Evolutionary conservation across 2,888 invertebrate genomes (phyloP), one percentile per base, ranked within the genome.

Genomic region (Amphipyra tragopoginis): DNA sequence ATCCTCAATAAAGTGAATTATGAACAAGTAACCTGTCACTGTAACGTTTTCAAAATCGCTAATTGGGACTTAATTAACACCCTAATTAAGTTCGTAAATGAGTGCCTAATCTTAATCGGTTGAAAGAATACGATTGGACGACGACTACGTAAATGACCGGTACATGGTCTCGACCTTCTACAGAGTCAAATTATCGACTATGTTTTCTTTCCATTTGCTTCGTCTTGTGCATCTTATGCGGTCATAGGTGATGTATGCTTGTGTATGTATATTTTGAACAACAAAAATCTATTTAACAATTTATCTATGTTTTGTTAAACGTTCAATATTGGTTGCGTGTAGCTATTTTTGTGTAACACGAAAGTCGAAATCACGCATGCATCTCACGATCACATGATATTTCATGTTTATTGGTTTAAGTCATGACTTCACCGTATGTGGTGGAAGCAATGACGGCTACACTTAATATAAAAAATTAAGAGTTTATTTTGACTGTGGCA

Each of bases 371-470:
- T 90, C 91, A 89, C 87, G 89, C 86, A 90, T 86, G 86, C 88
- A 66, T 82, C 80, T 86, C 89, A 90, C 89, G 90, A 87, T 85
- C 86, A 88, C 86, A 84, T 88, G 88, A 91, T 93, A 90, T 92
- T 90, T 93, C 90, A 90, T 86, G 86, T 93, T 94, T 93, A 94
- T 93, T 91, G 90, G 89, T 86, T 89, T 83, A 86, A 88, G 93
- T 92, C 93, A 93, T 93, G 93, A 91, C 90, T 93, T 90, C 92
- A 86, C 91, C 81, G 84, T 91, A 93, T 91, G 91, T 86, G 92
- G 92, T 90, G 87, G 85, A 83, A 86, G 82, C 89, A 88, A 84
- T 88, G 90, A 91, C 86, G 86, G 87, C 80, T 81, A 86, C 82
- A 86, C 84, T 90, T 89, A 86, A 89, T 88, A 88, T 89, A 84